These are phyloP conservation scores for Lacerta viridis DNA, from an alignment of 2,797 vertebrate genomes.

Conservation along the genomic window DNA sequence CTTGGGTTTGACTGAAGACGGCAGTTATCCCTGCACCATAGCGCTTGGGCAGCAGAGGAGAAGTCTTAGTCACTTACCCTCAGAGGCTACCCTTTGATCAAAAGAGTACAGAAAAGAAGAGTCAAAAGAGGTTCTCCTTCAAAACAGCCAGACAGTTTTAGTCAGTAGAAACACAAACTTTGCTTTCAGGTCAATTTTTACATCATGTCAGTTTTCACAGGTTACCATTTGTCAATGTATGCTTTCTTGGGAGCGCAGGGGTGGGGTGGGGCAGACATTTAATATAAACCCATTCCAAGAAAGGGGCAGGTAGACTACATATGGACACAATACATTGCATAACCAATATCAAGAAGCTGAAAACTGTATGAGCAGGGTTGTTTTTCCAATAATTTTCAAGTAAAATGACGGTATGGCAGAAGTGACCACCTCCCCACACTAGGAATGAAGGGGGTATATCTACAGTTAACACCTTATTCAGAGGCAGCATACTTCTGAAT, in stretches of 20 bases:
- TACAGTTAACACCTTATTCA: not conserved
- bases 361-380: not conserved
- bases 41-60: constrained; percentile 88
- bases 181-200: constrained; percentile 59
- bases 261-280: no score
- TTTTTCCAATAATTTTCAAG: not conserved
- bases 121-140: constrained; percentile 87
- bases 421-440: constrained; percentile 49
- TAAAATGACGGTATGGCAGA: no score
- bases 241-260: not conserved
- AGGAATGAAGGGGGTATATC: not conserved
- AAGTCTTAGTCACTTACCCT: constrained; percentile 92
- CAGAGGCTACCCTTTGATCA: constrained; percentile 90
- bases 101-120: constrained; percentile 91
- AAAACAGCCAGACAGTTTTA: constrained; percentile 85
- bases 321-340: constrained; percentile 21
- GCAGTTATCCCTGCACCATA: constrained; percentile 89
- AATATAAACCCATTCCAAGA: constrained; percentile 48
- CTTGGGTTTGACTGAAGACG: constrained; percentile 87
- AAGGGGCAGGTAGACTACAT: constrained; percentile 33
- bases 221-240: not conserved
- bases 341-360: constrained; percentile 32
- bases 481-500: not conserved
- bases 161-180: constrained; percentile 82
- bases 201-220: constrained; percentile 49